Evolutionary conservation across 2,113 vertebrate genomes (phyloP).

Genomic region (Hydropotes inermis): DNA sequence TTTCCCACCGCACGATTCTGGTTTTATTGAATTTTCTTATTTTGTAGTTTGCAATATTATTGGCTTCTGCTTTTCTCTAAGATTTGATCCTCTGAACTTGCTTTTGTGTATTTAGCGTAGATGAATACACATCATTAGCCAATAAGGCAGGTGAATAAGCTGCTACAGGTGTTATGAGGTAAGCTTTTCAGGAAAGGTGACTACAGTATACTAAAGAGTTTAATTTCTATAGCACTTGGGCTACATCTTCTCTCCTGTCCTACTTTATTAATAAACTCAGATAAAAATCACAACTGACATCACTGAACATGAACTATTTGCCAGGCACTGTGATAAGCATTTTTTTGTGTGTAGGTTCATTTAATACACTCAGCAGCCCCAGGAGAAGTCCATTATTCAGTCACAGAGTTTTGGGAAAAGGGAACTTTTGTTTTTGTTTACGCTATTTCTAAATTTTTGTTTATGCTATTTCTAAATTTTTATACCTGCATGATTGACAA

Average conservation of each 20-base stretch:
- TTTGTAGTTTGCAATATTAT: constrained; percentile 56
- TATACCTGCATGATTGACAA: neutral
- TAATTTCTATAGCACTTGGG: neutral
- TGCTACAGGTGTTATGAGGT: neutral
- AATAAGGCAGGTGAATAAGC: neutral
- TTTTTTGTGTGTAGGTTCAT: neutral
- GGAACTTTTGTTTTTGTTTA: neutral
- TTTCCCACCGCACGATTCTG: constrained; percentile 44
- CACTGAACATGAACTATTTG: neutral
- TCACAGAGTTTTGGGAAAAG: neutral
- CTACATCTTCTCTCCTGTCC: neutral
- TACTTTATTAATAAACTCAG: neutral
- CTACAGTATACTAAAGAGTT: neutral
- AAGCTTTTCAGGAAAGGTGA: neutral
- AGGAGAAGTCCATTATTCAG: neutral
- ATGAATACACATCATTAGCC: neutral
- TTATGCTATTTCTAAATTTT: neutral
- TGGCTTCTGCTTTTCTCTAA: constrained; percentile 50
- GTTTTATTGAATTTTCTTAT: constrained; percentile 40
- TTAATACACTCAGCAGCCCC: neutral
- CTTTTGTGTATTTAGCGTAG: neutral
- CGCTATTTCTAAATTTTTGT: neutral
- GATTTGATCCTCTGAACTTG: constrained; percentile 58
- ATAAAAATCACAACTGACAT: neutral
- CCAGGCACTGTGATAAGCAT: neutral